Conservation (phyloP, 2,888 invertebrate species). For the Acleris emargana region DNA sequence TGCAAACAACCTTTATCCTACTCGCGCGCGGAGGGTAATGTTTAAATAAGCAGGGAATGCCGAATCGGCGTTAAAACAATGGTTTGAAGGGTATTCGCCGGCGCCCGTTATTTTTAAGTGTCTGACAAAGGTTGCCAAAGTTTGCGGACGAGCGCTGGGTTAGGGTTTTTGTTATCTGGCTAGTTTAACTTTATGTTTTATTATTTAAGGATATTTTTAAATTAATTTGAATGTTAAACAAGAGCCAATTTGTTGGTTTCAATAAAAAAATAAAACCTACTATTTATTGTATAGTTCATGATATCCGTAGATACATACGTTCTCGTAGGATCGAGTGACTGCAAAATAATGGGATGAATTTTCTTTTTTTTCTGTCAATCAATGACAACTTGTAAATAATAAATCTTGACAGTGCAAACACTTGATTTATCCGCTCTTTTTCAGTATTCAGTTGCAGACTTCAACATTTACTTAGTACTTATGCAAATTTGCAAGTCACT, state of each 20-base stretch:
- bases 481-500: too few species aligned
- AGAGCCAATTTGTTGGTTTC: background rate
- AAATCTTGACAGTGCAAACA: too few species aligned
- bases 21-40: constrained; percentile 22
- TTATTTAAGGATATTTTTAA: constrained; percentile 12
- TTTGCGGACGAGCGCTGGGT: constrained; percentile 45
- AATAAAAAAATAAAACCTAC: background rate
- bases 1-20: constrained; percentile 27
- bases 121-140: constrained; percentile 68
- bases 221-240: constrained; percentile 1
- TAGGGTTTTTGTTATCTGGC: constrained; percentile 16
- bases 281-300: too few species aligned
- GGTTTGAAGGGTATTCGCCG: constrained; percentile 67
- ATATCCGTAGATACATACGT: too few species aligned
- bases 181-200: constrained; percentile 20
- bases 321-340: too few species aligned
- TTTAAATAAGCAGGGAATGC: constrained; percentile 39
- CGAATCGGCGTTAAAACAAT: constrained; percentile 71
- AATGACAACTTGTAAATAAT: too few species aligned
- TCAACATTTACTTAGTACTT: too few species aligned
- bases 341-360: too few species aligned
- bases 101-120: constrained; percentile 83
- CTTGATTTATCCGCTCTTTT: too few species aligned
- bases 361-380: too few species aligned
- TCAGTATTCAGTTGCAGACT: too few species aligned